Percentiles rank a stretch among this genome's conserved stretches.
Evolutionary conservation across 2,113 vertebrate genomes (phyloP).

Genomic region (Typhlomys cinereus): DNA sequence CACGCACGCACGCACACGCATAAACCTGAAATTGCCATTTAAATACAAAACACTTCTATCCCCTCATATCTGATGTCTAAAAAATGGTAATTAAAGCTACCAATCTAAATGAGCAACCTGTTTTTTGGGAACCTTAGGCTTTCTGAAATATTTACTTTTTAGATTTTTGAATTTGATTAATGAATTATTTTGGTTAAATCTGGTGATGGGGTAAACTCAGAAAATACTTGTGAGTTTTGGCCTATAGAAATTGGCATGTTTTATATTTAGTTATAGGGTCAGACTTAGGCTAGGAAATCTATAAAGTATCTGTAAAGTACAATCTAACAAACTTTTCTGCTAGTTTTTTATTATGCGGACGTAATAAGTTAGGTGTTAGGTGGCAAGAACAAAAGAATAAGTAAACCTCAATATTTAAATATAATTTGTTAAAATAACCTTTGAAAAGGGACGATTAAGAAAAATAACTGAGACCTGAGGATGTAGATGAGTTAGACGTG

Average conservation of each 20-base stretch:
- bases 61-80: too few species aligned
- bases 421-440: neutral
- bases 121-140: too few species aligned
- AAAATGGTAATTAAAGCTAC: too few species aligned
- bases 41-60: too few species aligned
- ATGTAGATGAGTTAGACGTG: too few species aligned
- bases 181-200: too few species aligned
- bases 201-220: neutral
- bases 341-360: constrained; percentile 1
- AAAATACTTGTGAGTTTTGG: neutral
- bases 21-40: too few species aligned
- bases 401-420: neutral
- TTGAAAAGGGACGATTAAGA: neutral
- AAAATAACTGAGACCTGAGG: too few species aligned
- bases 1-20: neutral
- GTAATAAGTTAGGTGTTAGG: neutral
- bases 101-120: too few species aligned
- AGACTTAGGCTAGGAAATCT: neutral
- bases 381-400: neutral
- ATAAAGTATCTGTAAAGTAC: neutral
- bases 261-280: neutral
- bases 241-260: neutral
- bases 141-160: too few species aligned
- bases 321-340: neutral
- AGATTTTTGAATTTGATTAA: too few species aligned